Base-by-base conservation (phyloP, 2,797 vertebrate species). In the Phoxinus dragarum region DNA sequence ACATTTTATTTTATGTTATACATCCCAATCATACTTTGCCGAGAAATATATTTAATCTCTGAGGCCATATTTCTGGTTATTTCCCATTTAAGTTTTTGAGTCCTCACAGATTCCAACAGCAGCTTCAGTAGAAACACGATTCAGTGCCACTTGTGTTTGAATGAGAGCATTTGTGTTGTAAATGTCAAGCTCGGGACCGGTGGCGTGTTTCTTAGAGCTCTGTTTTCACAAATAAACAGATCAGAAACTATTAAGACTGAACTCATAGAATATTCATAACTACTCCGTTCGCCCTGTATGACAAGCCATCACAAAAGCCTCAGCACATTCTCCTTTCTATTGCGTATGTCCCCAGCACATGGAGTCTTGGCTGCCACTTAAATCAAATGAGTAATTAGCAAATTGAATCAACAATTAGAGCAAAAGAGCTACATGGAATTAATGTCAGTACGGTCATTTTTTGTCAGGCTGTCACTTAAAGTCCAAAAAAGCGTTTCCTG, bases 301-400 rank as follows among this genome's bases (percentile, higher is more conserved):
- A 96, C 94, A 95, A 93, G 93, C 94, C 94, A 91, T 95, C 94
- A 95, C 86, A 89, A 72, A 83, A 88, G 77, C 86, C 64, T 75
- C 52, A 38, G 81, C 77, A 90, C 93, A 82, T 80, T 77, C 27
- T 76, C 38, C 74, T 73, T 36, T 80, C 79, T 68, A 54, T 61
- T 56, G 54, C 85, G 11, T 90, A 85, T 93, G 93, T 94, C 93
- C 93, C 90, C 91, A 91, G 90, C 91, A 92, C 93, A 94, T 92
- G 92, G 93, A 94, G 92, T 92, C 91, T 90, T 91, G 94, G 91
- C 95, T 95, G 94, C 93, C 94, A 95, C 94, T 97, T 97, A 97
- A 95, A 96, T 97, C 95, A 96, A 96, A 97, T 96, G 93, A 96
- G 93, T 95, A 95, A 96, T 96, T 96, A 94, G 94, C 95, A 95